phyloP scores from a whole-genome alignment of 2,888 invertebrate species.

The Cephus sareptanus region DNA sequence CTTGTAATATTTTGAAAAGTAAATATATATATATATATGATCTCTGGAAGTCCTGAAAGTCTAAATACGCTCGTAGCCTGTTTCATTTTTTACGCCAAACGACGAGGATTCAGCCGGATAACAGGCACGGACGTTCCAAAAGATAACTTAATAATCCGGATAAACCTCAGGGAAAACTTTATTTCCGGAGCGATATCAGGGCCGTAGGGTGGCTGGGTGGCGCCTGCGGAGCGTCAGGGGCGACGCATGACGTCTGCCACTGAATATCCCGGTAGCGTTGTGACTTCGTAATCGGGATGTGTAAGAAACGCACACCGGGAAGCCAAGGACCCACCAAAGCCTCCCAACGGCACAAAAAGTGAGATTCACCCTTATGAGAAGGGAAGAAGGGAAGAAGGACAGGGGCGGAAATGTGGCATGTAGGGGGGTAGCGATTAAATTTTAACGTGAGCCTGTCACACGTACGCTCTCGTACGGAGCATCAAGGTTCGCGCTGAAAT shows the following conservation, averaged over 20 bases:
- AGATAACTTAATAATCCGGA: neutral
- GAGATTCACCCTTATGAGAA: neutral
- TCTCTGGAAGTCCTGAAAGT: neutral
- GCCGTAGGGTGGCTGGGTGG: neutral
- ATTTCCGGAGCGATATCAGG: neutral
- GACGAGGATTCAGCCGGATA: neutral
- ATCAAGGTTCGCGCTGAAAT: neutral
- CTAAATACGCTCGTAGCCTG: neutral
- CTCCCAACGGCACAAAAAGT: neutral
- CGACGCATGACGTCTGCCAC: neutral
- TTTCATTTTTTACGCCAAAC: neutral
- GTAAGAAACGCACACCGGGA: neutral
- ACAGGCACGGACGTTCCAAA: neutral
- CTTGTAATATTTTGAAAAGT: neutral
- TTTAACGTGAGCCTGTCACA: neutral
- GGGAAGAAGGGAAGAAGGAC: neutral
- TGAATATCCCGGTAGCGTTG: neutral
- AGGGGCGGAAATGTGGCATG: neutral
- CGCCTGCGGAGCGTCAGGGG: neutral
- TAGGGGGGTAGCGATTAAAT: neutral
- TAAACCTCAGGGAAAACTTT: neutral
- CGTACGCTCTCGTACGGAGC: neutral
- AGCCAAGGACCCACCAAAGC: neutral
- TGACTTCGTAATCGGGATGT: neutral
- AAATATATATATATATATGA: neutral